Conservation (phyloP, 2,113 vertebrate species). For the Benitochromis conjunctus region DNA sequence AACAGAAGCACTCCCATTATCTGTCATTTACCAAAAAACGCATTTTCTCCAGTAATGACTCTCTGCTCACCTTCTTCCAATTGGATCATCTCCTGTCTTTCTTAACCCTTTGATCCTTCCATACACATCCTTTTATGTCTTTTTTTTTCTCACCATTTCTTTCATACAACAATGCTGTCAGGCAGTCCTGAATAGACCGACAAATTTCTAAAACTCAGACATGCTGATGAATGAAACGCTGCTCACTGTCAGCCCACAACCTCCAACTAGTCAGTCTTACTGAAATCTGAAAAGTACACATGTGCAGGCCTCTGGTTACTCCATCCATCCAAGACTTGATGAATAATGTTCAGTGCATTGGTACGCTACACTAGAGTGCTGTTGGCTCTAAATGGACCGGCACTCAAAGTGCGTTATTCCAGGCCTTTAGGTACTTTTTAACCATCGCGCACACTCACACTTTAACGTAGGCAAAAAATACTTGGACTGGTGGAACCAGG, state of each 20-base stretch:
- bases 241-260: neutral
- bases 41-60: neutral
- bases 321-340: accelerated
- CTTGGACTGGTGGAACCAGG: neutral
- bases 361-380: neutral
- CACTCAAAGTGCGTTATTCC: neutral
- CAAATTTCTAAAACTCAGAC: neutral
- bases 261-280: neutral
- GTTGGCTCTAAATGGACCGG: neutral
- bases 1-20: neutral
- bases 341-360: neutral
- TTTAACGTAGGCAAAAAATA: neutral
- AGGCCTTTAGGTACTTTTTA: neutral
- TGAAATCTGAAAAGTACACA: neutral
- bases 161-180: neutral
- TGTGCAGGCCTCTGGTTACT: neutral
- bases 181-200: neutral
- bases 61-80: neutral
- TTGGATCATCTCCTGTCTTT: neutral
- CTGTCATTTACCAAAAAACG: neutral
- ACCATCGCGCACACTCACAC: neutral
- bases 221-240: neutral
- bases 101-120: neutral
- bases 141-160: neutral
- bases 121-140: accelerated